These are phyloP conservation scores for Melopsittacus undulatus DNA, from an alignment of 2,797 vertebrate species.

Conservation along the genomic window DNA sequence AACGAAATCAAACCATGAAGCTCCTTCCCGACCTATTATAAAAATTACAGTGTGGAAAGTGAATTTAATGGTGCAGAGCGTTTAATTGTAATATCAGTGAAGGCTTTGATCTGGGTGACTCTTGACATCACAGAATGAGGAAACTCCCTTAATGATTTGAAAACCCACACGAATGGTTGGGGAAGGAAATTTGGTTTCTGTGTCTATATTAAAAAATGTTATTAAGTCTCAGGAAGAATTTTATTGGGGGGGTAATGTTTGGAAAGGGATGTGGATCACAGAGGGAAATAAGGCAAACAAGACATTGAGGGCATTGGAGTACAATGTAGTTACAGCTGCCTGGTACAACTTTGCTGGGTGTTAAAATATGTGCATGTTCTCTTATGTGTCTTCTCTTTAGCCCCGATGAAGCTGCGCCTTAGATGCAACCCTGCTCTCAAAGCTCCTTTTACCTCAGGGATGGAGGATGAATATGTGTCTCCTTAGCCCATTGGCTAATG, in stretches of 20 bases:
- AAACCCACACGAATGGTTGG: constrained; percentile 38
- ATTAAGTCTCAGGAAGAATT: constrained; percentile 41
- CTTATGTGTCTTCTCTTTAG: not conserved
- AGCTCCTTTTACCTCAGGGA: not conserved
- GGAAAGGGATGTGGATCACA: constrained; percentile 6
- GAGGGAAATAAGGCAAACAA: constrained; percentile 33
- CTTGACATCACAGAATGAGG: constrained; percentile 62
- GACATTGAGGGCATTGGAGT: not conserved
- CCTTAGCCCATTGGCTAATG: accelerated
- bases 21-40: constrained; percentile 83
- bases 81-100: constrained; percentile 81
- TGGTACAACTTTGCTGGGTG: not conserved
- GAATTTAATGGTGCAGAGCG: constrained; percentile 78
- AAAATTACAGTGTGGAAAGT: constrained; percentile 88
- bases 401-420: not conserved
- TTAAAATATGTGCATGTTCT: not conserved
- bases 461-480: not conserved
- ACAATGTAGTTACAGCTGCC: not conserved
- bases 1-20: constrained; percentile 74
- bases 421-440: not conserved
- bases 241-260: not conserved
- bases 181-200: constrained; percentile 64
- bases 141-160: constrained; percentile 71
- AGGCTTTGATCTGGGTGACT: constrained; percentile 78
- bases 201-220: constrained; percentile 45